Conservation (phyloP, 2,888 invertebrate genomes). For the Folsomia manolachei region DNA sequence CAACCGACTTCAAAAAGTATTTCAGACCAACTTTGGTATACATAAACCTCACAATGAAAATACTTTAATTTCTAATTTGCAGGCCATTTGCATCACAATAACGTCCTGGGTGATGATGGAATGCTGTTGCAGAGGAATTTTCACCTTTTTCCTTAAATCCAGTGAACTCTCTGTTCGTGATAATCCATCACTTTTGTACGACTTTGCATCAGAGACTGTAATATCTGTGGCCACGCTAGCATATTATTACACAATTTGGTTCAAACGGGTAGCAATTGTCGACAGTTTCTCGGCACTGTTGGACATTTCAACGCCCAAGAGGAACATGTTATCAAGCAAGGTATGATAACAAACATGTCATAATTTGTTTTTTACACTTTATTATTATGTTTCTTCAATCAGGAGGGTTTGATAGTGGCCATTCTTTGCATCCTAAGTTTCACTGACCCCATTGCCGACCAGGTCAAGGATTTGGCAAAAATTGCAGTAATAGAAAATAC, state of each 20-base stretch:
- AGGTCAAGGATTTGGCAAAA: not conserved
- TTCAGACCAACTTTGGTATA: no score
- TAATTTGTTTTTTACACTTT: no score
- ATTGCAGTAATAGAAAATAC: not conserved
- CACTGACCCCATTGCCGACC: not conserved
- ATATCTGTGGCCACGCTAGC: not conserved
- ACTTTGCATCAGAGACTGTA: not conserved
- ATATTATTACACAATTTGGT: not conserved
- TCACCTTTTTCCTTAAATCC: not conserved
- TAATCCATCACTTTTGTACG: not conserved
- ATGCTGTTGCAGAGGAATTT: not conserved
- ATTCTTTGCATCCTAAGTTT: not conserved
- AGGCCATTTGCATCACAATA: not conserved
- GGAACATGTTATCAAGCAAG: no score
- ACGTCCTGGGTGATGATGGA: not conserved
- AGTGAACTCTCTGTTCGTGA: not conserved
- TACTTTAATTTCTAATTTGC: not conserved
- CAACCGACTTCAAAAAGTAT: not conserved
- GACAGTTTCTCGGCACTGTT: not conserved
- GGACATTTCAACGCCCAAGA: no score
- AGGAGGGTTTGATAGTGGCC: not conserved
- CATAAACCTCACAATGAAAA: no score
- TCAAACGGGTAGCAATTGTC: not conserved
- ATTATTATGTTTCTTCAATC: no score
- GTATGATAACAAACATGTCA: not conserved